Base-by-base conservation (phyloP, 2,888 invertebrate species). In the Campopleginae sp. region DNA sequence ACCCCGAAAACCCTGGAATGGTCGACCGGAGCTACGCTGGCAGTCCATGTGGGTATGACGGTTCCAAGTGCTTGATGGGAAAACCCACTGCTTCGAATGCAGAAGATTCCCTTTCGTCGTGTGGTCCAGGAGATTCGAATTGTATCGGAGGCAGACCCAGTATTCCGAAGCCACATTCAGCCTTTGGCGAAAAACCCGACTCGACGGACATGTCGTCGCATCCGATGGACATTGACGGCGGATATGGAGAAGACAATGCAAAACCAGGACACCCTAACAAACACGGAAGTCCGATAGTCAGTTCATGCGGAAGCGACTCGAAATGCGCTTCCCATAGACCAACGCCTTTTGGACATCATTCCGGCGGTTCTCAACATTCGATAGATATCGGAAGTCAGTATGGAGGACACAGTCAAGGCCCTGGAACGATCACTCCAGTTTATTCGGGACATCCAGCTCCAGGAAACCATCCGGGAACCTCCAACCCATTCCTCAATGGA, bases 401-500 rank as follows among this genome's bases (percentile, higher is more conserved):
- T n/a, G 77, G 68, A 46, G 70, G 48, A 12, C 48, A 48, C 27
- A 14, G 0, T 2, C 38, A 19, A 23, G 54, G 42, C 51, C 42
- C 80, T n/a, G 80, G 65, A 72, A 65, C 48, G 33, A 17, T 65
- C 2, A 23, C 38, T 31, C 58, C 51, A 51, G 42, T 42, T 27
- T 38, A 77, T 23, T 46, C 58, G 23, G 46, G 51, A 33, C 38
- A 65, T 65, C 71, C 74, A 1, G 66, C 80, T 8, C 23, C 66
- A 33, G 66, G 66, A 68, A 23, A 44, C 0, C 74, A 75, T 1
- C 79, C 74, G 14, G 42, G 31, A 66, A 68, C 70, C n/a, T 48
- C 75, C 23, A 84, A 84, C 71, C 84, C 84, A 7, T 84, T 84
- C 42, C 80, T 84, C 27, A 84, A 75, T 19, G 84, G 84, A 10